Base-by-base conservation (phyloP, 2,113 vertebrate species). In the Tichodroma muraria region DNA sequence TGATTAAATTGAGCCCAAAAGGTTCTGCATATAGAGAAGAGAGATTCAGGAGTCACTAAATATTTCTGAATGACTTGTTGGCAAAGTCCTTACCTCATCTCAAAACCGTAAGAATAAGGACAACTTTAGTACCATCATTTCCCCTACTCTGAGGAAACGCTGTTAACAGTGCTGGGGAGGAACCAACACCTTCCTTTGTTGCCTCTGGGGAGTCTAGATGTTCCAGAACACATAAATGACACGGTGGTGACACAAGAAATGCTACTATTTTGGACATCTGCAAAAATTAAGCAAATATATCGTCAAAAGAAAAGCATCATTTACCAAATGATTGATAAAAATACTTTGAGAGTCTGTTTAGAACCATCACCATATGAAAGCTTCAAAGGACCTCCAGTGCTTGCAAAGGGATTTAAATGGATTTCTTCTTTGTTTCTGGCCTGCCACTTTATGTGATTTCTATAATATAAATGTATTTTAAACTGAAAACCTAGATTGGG, bases 391-490 rank as follows among this genome's bases (percentile, higher is more conserved):
- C 63, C 31, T 90, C 49, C 40, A 40, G 27, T 53, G 33, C 45
- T 28, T 82, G 38, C 63, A 22, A 77, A 17, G 17, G 33, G 9
- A 53, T 71, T 88, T 89, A 77, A 80, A 42, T n/a, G 16, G 30
- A 59, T 94, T 92, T 86, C 20, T 89, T 84, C 42, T 90, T 91
- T 69, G 17, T 88, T 95, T 88, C 88, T 89, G 40, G 40, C 52
- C 47, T 80, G 42, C 22, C 17, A 30, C 37, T 59, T 56, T 13
- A 35, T 81, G 37, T 3, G 2, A 24, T 83, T 92, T 73, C 79
- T 63, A 23, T 59, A 80, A 85, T 63, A 73, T 33, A 57, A 65
- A 85, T 13, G 2, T 42, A 66, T 70, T 90, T 89, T 57, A 57
- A 81, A 61, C 22, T 40, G 50, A 80, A 87, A 86, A 72, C n/a